Conservation (phyloP, 2,797 vertebrate species). For the Cirrhinus molitorella region DNA sequence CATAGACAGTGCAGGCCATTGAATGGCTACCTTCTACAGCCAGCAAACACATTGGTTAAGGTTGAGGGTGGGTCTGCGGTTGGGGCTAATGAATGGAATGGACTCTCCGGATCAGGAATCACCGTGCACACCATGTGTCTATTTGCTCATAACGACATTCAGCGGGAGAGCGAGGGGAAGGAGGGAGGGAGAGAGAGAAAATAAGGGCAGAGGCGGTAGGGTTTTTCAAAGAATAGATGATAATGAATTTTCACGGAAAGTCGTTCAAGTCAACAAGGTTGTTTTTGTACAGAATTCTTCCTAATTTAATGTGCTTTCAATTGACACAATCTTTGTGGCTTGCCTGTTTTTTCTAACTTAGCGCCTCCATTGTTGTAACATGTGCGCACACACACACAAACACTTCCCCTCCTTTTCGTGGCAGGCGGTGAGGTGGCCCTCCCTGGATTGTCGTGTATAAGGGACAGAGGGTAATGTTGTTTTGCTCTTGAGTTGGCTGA, state of each 20-base stretch:
- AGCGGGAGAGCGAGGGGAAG: conserved; percentile 50
- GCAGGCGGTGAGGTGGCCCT: conserved; percentile 31
- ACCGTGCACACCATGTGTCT: background rate
- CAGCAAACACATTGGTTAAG: conserved; percentile 88
- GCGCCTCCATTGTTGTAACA: background rate
- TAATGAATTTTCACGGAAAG: conserved; percentile 41
- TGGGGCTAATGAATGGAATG: conserved; percentile 77
- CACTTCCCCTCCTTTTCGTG: conserved; percentile 38
- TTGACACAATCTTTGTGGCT: background rate
- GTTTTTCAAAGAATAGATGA: conserved; percentile 16
- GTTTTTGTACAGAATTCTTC: conserved; percentile 23
- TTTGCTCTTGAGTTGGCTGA: conserved; percentile 45
- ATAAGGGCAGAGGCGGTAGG: conserved; percentile 20
- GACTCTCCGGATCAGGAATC: conserved; percentile 78
- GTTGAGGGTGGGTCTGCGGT: conserved; percentile 90
- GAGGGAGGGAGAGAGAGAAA: conserved; percentile 30
- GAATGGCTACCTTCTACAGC: conserved; percentile 80
- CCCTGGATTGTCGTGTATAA: conserved; percentile 27
- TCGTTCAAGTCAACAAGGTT: conserved; percentile 37
- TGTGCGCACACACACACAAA: background rate
- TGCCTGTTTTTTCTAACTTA: conserved; percentile 22
- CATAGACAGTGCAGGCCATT: conserved; percentile 76
- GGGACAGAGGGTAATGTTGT: conserved; percentile 45
- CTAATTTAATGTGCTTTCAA: conserved; percentile 3
- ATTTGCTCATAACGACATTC: conserved; percentile 19